phyloP scores from a whole-genome alignment of 2,888 invertebrate species.

The Sarcophaga caerulescens region DNA sequence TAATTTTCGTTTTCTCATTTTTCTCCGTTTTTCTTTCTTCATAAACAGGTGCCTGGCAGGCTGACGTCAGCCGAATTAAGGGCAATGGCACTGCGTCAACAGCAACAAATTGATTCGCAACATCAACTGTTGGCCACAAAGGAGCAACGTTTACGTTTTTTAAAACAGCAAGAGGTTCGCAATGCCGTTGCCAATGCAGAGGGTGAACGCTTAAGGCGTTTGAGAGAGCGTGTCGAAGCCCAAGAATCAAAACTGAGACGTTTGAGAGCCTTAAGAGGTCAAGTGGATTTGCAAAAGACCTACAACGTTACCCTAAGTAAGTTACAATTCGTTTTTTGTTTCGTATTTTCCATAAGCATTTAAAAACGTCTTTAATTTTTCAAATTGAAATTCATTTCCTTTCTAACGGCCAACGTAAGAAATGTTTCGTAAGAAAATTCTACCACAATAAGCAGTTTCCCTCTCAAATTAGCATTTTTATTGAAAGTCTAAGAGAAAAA shows the following conservation, averaged over 20 bases:
- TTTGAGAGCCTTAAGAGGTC: slow-evolving; percentile 94
- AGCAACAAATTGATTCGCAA: slow-evolving; percentile 98
- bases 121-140: slow-evolving; percentile 94
- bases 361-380: not conserved
- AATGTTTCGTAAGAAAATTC: not conserved
- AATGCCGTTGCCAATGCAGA: slow-evolving; percentile 85
- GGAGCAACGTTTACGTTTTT: slow-evolving; percentile 95
- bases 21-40: not conserved
- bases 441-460: slow-evolving; percentile 9
- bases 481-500: slow-evolving; percentile 5
- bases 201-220: slow-evolving; percentile 91
- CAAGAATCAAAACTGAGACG: slow-evolving; percentile 97
- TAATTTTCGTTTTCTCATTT: not conserved
- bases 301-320: slow-evolving; percentile 95
- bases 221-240: slow-evolving; percentile 95
- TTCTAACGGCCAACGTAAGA: not conserved
- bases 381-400: not conserved
- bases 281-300: slow-evolving; percentile 95
- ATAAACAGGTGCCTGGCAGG: slow-evolving; percentile 92
- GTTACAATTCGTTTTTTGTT: too few species aligned
- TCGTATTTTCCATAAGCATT: not conserved
- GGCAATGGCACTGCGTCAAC: slow-evolving; percentile 98
- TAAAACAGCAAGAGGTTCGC: slow-evolving; percentile 94
- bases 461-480: slow-evolving; percentile 51
- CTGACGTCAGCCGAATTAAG: slow-evolving; percentile 97